phyloP scores from a whole-genome alignment of 1,140 invertebrate species.

The Drosophila kikkawai region DNA sequence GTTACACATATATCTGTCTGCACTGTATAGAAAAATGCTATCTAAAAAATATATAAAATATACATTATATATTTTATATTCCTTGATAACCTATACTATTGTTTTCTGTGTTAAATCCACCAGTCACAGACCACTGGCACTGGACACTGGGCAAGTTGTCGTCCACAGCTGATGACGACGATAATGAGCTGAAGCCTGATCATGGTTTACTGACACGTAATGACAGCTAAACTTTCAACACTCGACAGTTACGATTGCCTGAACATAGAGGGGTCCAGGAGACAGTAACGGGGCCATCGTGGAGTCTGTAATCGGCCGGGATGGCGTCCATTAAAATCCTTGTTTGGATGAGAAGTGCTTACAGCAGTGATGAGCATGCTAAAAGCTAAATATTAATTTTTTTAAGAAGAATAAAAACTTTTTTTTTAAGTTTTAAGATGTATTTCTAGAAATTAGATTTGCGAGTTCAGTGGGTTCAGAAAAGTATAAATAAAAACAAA shows the following conservation, averaged over 20 bases:
- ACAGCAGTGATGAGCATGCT: not conserved
- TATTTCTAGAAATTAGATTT: not conserved
- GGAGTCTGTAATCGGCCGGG: slow-evolving; percentile 36
- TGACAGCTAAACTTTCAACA: slow-evolving; percentile 79
- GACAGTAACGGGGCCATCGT: not conserved
- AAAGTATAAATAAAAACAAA: no score
- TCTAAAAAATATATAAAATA: not conserved
- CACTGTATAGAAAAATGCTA: not conserved
- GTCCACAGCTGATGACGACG: slow-evolving; percentile 52
- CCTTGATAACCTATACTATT: not conserved
- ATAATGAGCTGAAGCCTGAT: slow-evolving; percentile 60
- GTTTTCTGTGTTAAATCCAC: slow-evolving; percentile 9
- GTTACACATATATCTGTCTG: not conserved
- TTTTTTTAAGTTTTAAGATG: not conserved
- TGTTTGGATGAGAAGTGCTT: not conserved
- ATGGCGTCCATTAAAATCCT: slow-evolving; percentile 36
- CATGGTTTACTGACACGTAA: slow-evolving; percentile 80
- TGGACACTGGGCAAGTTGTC: slow-evolving; percentile 48
- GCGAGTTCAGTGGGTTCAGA: no score
- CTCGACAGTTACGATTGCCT: slow-evolving; percentile 55
- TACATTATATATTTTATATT: not conserved
- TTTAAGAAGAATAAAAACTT: not conserved
- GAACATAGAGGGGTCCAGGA: not conserved
- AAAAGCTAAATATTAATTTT: not conserved
- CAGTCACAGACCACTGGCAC: slow-evolving; percentile 2